Conservation (phyloP, 2,113 vertebrate genomes). For the Scytalopus superciliaris region DNA sequence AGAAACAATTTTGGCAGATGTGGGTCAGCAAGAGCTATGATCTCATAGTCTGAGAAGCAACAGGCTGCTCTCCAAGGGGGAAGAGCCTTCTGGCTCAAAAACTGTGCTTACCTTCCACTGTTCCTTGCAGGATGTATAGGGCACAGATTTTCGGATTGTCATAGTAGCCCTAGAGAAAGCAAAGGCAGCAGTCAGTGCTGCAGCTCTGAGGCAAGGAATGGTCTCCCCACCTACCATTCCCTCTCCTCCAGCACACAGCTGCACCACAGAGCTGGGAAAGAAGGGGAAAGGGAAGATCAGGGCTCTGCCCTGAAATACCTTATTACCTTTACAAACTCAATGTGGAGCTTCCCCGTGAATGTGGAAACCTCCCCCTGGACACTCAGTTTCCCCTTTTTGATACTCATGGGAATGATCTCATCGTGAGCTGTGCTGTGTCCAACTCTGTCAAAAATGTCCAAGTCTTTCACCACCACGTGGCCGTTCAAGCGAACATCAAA, state of each 20-base stretch:
- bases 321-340: constrained; percentile 97
- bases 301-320: not conserved
- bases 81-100: constrained; percentile 5
- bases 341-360: constrained; percentile 92
- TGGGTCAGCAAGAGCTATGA: constrained; percentile 33
- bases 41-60: constrained; percentile 61
- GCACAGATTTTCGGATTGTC: constrained; percentile 99
- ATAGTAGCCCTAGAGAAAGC: constrained; percentile 89
- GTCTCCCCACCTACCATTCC: no score
- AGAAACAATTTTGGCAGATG: constrained; percentile 25
- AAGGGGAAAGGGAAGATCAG: not conserved
- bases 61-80: constrained; percentile 15
- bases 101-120: constrained; percentile 85
- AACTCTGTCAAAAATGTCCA: constrained; percentile 97
- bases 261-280: not conserved
- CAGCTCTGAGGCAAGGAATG: not conserved
- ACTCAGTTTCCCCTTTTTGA: constrained; percentile 92
- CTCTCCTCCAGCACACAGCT: not conserved
- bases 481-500: constrained; percentile 96
- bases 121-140: constrained; percentile 94
- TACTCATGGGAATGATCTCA: constrained; percentile 91
- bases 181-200: not conserved
- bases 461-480: constrained; percentile 93
- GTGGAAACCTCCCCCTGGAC: constrained; percentile 96
- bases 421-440: constrained; percentile 97